Evolutionary conservation across 2,888 invertebrate species (phyloP).

Genomic region (Drosophila niveifrons): DNA sequence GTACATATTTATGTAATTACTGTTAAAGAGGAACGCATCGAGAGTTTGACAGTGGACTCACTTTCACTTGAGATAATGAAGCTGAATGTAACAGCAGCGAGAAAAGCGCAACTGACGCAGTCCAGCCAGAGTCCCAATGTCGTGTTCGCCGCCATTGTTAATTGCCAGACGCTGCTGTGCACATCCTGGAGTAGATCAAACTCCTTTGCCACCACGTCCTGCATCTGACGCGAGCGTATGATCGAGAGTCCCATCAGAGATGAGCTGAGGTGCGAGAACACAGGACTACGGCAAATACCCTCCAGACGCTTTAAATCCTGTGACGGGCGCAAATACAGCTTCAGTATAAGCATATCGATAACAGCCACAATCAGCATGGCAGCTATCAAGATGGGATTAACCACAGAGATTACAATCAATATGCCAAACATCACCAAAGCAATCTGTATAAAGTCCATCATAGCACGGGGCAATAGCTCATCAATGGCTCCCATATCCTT

Average conservation of each 20-base stretch:
- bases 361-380: constrained; percentile 89
- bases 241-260: constrained; percentile 94
- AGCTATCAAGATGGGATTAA: constrained; percentile 89
- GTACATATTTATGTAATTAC: too few relatives aligned
- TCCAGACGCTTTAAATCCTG: constrained; percentile 91
- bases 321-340: constrained; percentile 90
- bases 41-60: constrained; percentile 83
- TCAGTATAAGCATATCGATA: constrained; percentile 88
- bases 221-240: constrained; percentile 92
- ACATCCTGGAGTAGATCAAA: constrained; percentile 90
- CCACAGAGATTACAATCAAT: constrained; percentile 89
- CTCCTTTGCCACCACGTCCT: constrained; percentile 90
- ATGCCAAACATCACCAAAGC: constrained; percentile 90
- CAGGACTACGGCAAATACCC: constrained; percentile 93
- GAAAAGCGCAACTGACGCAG: constrained; percentile 89
- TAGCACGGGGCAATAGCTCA: constrained; percentile 86
- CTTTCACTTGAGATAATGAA: constrained; percentile 88
- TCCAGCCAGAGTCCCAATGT: constrained; percentile 93
- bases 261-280: constrained; percentile 96
- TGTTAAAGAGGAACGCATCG: too few relatives aligned
- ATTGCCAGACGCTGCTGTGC: constrained; percentile 85
- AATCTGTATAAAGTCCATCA: constrained; percentile 87
- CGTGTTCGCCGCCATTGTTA: constrained; percentile 83
- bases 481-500: constrained; percentile 90
- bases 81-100: constrained; percentile 88